phyloP scores from a whole-genome alignment of 2,113 vertebrate genomes.

The Datnioides undecimradiatus region DNA sequence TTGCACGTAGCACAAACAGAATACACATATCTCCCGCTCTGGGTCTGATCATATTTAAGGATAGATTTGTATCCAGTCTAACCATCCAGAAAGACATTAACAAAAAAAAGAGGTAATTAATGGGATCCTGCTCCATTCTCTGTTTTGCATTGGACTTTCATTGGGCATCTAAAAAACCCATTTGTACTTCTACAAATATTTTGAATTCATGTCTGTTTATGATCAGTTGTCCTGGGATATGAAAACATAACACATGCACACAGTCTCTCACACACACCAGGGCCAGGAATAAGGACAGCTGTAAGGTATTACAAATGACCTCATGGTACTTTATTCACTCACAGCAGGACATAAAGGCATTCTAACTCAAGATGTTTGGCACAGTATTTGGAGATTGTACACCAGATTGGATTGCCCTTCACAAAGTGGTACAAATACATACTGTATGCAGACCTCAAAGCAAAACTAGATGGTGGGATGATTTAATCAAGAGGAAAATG shows the following conservation, averaged over 20 bases:
- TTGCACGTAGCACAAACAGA: background rate
- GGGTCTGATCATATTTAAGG: background rate
- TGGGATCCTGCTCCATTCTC: background rate
- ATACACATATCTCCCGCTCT: background rate
- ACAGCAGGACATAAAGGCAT: slow-evolving; percentile 52
- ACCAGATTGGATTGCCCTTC: slow-evolving; percentile 62
- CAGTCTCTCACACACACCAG: background rate
- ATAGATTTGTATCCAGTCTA: background rate
- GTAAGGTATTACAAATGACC: slow-evolving; percentile 54
- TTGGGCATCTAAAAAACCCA: too few relatives aligned
- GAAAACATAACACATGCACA: background rate
- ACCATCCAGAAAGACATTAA: background rate
- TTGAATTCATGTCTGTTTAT: slow-evolving; percentile 1
- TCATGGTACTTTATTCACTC: slow-evolving; percentile 73
- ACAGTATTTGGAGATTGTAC: slow-evolving; percentile 69
- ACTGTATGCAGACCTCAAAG: slow-evolving; percentile 34
- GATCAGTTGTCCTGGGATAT: background rate
- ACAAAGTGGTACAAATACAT: slow-evolving; percentile 44
- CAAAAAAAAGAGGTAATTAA: background rate
- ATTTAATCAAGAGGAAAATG: slow-evolving; percentile 17
- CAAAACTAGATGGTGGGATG: slow-evolving; percentile 38
- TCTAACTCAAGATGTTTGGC: slow-evolving; percentile 58
- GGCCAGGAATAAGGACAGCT: slow-evolving; percentile 36
- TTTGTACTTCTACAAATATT: background rate
- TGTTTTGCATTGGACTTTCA: background rate